phyloP scores from a whole-genome alignment of 1,140 invertebrate genomes.

The Trachelipus rathkii region DNA sequence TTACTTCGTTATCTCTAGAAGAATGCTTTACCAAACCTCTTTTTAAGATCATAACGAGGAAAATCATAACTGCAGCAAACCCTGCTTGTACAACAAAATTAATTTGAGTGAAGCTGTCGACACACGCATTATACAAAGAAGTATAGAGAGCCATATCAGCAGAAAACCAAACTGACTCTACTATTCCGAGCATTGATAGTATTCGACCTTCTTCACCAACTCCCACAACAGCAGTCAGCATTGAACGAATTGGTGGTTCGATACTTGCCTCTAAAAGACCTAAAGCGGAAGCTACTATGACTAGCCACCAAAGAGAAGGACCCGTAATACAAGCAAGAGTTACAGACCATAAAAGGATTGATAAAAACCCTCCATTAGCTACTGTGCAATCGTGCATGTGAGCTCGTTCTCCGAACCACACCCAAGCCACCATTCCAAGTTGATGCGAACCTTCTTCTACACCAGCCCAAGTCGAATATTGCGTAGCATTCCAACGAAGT shows the following conservation, averaged over 20 bases:
- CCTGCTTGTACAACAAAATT: constrained; percentile 35
- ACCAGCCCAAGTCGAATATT: constrained; percentile 33
- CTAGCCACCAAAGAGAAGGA: constrained; percentile 33
- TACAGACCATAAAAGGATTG: constrained; percentile 30
- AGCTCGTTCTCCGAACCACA: constrained; percentile 18
- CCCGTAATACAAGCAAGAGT: constrained; percentile 23
- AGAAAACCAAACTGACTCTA: constrained; percentile 33
- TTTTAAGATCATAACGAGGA: not conserved
- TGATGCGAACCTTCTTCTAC: constrained; percentile 32
- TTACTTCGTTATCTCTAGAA: not conserved
- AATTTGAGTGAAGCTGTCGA: constrained; percentile 34
- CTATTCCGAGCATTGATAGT: constrained; percentile 30
- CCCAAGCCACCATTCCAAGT: constrained; percentile 30
- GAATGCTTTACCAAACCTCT: not conserved
- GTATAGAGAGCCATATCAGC: constrained; percentile 32
- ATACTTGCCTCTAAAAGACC: constrained; percentile 34
- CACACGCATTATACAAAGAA: constrained; percentile 33
- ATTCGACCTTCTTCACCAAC: constrained; percentile 30
- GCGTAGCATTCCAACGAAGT: constrained; percentile 27
- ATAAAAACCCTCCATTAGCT: constrained; percentile 28
- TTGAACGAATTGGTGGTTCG: constrained; percentile 34
- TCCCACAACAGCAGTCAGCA: constrained; percentile 30
- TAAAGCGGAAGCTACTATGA: constrained; percentile 27
- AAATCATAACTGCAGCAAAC: constrained; percentile 11
- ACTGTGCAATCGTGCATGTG: constrained; percentile 26